Conservation (phyloP, 2,888 invertebrate species). For the Stenurella melanura region DNA sequence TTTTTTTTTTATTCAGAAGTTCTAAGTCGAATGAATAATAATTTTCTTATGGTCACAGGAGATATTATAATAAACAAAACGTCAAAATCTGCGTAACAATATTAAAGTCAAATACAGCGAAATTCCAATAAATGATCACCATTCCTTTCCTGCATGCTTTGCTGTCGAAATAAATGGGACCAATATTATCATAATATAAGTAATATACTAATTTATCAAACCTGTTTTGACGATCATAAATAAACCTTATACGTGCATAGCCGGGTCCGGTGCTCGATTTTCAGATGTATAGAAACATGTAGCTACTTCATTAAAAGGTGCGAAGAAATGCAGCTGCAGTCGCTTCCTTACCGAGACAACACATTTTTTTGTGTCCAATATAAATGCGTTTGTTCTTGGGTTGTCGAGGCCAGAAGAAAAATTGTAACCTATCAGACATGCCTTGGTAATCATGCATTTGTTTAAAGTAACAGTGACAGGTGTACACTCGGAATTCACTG, state of each 20-base stretch:
- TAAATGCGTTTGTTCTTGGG: not conserved
- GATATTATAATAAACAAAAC: not conserved
- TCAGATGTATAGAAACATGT: not conserved
- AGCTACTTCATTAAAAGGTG: not conserved
- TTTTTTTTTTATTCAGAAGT: no score
- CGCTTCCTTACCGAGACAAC: not conserved
- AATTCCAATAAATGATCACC: not conserved
- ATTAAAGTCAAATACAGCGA: no score
- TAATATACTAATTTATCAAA: not conserved
- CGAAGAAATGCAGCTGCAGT: constrained; percentile 1
- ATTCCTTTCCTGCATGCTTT: not conserved
- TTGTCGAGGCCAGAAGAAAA: not conserved
- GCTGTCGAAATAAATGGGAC: not conserved
- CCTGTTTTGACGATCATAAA: not conserved
- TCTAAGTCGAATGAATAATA: no score
- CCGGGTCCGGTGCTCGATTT: not conserved
- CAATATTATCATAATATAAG: not conserved
- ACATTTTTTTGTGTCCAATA: not conserved
- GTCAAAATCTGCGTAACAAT: not conserved
- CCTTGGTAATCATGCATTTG: not conserved
- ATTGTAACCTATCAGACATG: not conserved
- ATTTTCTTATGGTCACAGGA: no score
- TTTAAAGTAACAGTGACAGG: not conserved
- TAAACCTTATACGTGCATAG: not conserved
- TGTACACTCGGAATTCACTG: no score